These are phyloP conservation scores for Silvanus unidentatus DNA, from an alignment of 2,888 invertebrate species.

Conservation along the genomic window DNA sequence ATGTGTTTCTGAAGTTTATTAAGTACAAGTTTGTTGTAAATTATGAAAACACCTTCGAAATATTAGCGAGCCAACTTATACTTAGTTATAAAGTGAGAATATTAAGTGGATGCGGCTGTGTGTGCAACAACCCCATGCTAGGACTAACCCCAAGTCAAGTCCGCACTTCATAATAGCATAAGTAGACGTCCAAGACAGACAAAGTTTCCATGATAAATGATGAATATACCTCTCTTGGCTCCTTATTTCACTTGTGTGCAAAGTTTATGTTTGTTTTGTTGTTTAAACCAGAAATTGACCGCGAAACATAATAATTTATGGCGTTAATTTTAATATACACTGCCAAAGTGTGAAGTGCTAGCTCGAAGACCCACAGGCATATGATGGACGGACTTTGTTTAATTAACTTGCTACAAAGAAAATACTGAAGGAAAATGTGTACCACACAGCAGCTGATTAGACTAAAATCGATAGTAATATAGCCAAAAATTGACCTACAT, in stretches of 20 bases:
- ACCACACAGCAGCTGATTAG: slow-evolving; percentile 27
- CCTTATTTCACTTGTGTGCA: slow-evolving; percentile 19
- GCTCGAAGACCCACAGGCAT: too few species aligned
- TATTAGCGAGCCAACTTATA: too few species aligned
- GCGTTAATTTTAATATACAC: neutral
- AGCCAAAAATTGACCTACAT: slow-evolving; percentile 29
- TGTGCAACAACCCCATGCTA: slow-evolving; percentile 9
- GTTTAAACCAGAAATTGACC: slow-evolving; percentile 2
- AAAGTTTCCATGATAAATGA: slow-evolving; percentile 33
- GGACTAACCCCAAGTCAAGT: slow-evolving; percentile 26
- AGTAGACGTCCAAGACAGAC: slow-evolving; percentile 36
- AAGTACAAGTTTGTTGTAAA: too few species aligned
- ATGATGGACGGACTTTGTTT: too few species aligned
- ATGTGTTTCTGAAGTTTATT: too few species aligned
- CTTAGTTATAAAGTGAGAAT: slow-evolving; percentile 12
- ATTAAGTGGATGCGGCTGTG: slow-evolving; percentile 18
- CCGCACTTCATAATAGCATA: slow-evolving; percentile 36
- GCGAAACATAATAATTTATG: neutral
- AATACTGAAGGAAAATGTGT: too few species aligned
- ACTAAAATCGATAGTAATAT: slow-evolving; percentile 22
- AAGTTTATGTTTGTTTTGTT: slow-evolving; percentile 16
- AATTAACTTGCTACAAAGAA: too few species aligned
- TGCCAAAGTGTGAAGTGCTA: slow-evolving; percentile 3
- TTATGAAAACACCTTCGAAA: too few species aligned
- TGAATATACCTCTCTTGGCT: slow-evolving; percentile 22